phyloP scores from a whole-genome alignment of 2,797 vertebrate genomes.

The Lutjanus argentimaculatus region DNA sequence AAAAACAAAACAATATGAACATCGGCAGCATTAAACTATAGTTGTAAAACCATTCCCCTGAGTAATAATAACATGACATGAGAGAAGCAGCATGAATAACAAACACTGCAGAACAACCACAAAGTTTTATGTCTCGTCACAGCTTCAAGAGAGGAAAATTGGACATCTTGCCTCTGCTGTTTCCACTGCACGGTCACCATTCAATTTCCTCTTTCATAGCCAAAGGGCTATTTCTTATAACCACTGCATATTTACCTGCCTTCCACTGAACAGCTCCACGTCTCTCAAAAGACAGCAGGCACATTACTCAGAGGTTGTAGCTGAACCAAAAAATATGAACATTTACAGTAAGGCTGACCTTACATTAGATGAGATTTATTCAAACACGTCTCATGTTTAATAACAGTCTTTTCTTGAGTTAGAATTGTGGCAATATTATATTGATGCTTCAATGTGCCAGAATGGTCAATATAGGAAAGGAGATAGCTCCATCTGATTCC shows the following conservation, averaged over 20 bases:
- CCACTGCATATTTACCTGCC: conserved; percentile 30
- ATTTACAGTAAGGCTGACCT: not conserved
- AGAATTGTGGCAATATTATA: not conserved
- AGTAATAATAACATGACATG: not conserved
- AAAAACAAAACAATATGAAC: not conserved
- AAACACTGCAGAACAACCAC: conserved; percentile 13
- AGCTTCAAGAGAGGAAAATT: conserved; percentile 26
- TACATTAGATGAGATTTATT: not conserved
- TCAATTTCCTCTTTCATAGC: conserved; percentile 23
- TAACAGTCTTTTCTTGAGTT: not conserved
- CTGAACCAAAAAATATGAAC: not conserved
- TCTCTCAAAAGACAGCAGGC: conserved; percentile 11
- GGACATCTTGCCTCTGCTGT: conserved; percentile 1
- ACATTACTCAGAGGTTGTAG: not conserved
- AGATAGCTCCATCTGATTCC: not conserved
- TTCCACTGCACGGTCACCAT: conserved; percentile 20
- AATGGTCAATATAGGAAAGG: not conserved
- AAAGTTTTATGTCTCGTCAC: conserved; percentile 23
- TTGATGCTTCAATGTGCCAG: not conserved
- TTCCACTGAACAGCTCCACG: conserved; percentile 11
- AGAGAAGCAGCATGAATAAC: conserved; percentile 20
- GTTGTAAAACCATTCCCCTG: conserved; percentile 9
- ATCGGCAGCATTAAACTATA: not conserved
- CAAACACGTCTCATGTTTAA: not conserved
- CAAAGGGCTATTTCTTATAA: conserved; percentile 10